A percentile compares a stretch with the other conserved stretches of the same genome.
phyloP scores from a whole-genome alignment of 2,113 vertebrate genomes.

The Mustela nigripes region DNA sequence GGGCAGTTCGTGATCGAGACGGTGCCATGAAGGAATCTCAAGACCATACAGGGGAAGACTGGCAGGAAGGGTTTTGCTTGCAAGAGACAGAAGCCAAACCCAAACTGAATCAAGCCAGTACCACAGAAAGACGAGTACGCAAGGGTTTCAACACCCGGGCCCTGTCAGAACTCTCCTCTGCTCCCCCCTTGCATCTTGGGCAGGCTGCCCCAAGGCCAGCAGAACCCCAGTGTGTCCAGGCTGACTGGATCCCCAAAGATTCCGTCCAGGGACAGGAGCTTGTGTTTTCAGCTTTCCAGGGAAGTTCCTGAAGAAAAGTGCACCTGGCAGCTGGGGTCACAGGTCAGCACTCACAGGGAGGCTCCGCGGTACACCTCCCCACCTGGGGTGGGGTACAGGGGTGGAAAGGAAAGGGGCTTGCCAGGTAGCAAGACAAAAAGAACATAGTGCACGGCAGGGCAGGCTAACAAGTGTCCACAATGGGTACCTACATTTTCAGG shows the following conservation, averaged over 20 bases:
- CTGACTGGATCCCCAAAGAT: not conserved
- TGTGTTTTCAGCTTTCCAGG: accelerated
- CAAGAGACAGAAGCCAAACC: not conserved
- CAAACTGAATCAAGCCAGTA: not conserved
- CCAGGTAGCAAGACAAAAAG: not conserved
- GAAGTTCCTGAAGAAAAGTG: not conserved
- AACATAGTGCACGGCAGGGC: too few species aligned
- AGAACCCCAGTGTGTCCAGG: not conserved
- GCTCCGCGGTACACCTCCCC: too few species aligned
- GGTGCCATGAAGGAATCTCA: not conserved
- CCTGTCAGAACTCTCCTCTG: not conserved
- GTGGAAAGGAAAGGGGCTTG: not conserved
- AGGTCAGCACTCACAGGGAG: too few species aligned
- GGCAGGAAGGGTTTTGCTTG: not conserved
- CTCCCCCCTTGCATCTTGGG: accelerated
- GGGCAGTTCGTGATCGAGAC: not conserved
- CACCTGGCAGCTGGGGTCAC: not conserved
- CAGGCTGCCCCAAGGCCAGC: not conserved
- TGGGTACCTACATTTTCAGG: too few species aligned
- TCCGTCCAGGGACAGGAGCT: not conserved
- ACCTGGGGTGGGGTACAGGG: too few species aligned
- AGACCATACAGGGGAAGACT: not conserved
- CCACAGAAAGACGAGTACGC: not conserved
- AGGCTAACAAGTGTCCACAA: not conserved
- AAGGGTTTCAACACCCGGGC: not conserved